A percentile compares a stretch with the other conserved stretches of the same genome.
These are phyloP conservation scores for Pristionchus entomophagus DNA, from an alignment of 2,888 invertebrate species.

Conservation along the genomic window DNA sequence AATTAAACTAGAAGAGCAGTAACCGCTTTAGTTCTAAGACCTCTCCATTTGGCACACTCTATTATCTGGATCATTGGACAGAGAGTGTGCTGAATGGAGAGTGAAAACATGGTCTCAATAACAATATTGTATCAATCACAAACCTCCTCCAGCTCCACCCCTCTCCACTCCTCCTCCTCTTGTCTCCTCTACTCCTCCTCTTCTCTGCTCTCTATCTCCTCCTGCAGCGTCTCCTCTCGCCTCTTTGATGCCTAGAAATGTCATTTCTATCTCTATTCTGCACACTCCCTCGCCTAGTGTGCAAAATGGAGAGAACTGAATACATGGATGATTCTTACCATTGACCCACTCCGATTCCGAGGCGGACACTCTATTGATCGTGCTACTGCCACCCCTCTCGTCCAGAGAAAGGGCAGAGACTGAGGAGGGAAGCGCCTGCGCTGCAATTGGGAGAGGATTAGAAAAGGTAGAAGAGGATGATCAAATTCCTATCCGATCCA, in stretches of 20 bases:
- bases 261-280: not conserved
- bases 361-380: constrained; percentile 25
- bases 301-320: no score
- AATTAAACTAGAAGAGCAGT: no score
- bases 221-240: not conserved
- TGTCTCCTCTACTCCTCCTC: not conserved
- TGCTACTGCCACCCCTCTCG: not conserved
- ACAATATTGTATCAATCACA: not conserved
- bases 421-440: constrained; percentile 33
- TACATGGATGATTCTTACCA: no score
- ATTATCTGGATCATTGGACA: no score
- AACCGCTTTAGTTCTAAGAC: no score
- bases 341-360: constrained; percentile 23
- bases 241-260: not conserved
- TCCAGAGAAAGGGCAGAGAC: not conserved
- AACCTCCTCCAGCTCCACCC: not conserved
- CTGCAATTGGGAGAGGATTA: not conserved
- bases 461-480: not conserved
- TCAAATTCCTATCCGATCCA: not conserved
- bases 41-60: no score
- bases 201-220: not conserved
- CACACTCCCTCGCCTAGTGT: no score
- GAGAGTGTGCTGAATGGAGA: no score
- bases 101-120: no score
- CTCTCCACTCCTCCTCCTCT: not conserved